phyloP scores from a whole-genome alignment of 2,113 vertebrate genomes.

The Puffinus mauretanicus region DNA sequence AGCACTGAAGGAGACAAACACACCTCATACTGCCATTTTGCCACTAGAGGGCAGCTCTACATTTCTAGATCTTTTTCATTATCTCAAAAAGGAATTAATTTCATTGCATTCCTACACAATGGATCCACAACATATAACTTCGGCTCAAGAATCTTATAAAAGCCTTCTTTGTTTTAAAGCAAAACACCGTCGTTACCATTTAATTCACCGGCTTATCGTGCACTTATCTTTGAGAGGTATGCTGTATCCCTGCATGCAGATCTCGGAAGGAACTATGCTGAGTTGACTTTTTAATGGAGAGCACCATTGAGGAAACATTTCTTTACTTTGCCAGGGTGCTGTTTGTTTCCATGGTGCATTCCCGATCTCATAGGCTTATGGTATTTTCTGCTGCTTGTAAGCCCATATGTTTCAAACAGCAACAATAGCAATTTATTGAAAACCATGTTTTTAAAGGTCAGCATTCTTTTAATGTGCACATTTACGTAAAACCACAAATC shows the following conservation, averaged over 20 bases:
- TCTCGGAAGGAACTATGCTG: background rate
- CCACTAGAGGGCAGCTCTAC: slow-evolving; percentile 74
- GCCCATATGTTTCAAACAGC: background rate
- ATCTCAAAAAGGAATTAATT: background rate
- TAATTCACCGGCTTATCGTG: background rate
- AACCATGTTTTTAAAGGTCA: slow-evolving; percentile 47
- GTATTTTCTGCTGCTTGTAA: background rate
- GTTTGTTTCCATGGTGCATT: background rate
- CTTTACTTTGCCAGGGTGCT: background rate
- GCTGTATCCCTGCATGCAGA: background rate
- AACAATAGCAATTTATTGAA: background rate
- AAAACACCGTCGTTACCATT: background rate
- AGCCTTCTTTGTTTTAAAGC: background rate
- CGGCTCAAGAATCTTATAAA: background rate
- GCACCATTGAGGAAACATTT: background rate
- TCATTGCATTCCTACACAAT: background rate
- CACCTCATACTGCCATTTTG: background rate
- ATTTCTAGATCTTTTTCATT: background rate
- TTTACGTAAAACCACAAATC: slow-evolving; percentile 48
- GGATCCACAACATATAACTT: background rate
- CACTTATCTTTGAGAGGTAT: background rate
- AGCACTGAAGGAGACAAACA: background rate
- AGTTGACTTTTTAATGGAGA: background rate
- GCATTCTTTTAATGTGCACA: background rate
- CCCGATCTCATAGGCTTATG: background rate